Evolutionary conservation across 2,797 vertebrate genomes (phyloP).

Genomic region (Naso thynnoides): DNA sequence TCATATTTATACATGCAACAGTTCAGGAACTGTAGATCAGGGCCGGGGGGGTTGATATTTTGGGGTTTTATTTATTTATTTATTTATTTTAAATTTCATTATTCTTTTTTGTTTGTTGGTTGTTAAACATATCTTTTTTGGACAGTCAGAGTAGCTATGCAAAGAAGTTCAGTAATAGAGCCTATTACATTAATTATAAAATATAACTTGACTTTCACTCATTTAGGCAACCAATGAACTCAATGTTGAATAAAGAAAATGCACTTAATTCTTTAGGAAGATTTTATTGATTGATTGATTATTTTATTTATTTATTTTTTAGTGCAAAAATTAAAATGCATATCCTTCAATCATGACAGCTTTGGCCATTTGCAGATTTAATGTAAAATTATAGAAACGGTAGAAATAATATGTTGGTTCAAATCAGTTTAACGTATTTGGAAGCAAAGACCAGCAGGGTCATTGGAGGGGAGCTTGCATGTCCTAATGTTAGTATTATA

Average conservation of each 20-base stretch:
- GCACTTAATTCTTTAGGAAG: neutral
- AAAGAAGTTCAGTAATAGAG: neutral
- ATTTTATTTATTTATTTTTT: no score
- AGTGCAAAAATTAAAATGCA: neutral
- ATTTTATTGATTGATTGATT: no score
- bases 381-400: neutral
- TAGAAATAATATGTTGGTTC: neutral
- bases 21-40: neutral
- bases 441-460: neutral
- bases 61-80: no score
- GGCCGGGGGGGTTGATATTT: no score
- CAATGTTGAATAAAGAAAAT: neutral
- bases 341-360: neutral
- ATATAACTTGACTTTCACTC: neutral
- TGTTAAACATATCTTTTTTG: neutral
- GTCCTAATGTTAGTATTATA: no score
- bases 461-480: neutral
- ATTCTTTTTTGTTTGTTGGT: no score
- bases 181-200: neutral
- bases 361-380: neutral
- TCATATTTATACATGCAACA: slow-evolving; percentile 4
- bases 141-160: neutral
- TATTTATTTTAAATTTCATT: no score
- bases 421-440: neutral
- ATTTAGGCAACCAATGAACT: neutral